phyloP scores from a whole-genome alignment of 2,797 vertebrate species.

The Alectoris magna region DNA sequence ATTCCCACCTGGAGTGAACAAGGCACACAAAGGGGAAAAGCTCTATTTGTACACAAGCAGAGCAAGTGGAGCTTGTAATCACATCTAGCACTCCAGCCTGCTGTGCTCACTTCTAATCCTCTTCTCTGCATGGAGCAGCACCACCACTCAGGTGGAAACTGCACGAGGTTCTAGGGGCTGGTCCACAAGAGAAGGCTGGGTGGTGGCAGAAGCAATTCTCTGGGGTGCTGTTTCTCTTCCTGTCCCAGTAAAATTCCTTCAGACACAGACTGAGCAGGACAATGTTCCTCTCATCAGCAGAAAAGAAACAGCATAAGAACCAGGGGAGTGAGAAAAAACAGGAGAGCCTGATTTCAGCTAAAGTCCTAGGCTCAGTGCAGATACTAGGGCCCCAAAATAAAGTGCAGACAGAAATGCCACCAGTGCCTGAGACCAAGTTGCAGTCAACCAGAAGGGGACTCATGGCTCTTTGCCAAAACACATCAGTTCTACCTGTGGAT shows the following conservation, averaged over 20 bases:
- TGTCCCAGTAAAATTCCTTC: not conserved
- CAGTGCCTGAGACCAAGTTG: not conserved
- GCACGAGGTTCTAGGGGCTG: not conserved
- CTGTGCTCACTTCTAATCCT: constrained; percentile 36
- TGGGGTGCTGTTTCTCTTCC: not conserved
- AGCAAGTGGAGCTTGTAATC: not conserved
- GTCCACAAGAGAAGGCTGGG: not conserved
- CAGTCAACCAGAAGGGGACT: not conserved
- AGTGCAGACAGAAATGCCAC: not conserved
- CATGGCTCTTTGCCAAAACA: not conserved
- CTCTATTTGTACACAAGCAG: not conserved
- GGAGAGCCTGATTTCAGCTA: not conserved
- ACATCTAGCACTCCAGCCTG: not conserved
- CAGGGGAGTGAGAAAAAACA: not conserved
- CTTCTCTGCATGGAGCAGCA: not conserved
- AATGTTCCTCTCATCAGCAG: not conserved
- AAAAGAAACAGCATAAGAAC: not conserved
- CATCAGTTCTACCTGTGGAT: not conserved
- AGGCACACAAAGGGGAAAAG: not conserved
- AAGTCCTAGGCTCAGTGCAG: not conserved
- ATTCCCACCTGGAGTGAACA: not conserved
- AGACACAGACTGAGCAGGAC: not conserved
- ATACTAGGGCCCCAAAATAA: not conserved
- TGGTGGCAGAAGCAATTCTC: not conserved
- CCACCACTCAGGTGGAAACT: not conserved